Evolutionary conservation across 2,797 vertebrate genomes (phyloP), one percentile per base, ranked within the genome.

Genomic region (Hippocampus kuda): DNA sequence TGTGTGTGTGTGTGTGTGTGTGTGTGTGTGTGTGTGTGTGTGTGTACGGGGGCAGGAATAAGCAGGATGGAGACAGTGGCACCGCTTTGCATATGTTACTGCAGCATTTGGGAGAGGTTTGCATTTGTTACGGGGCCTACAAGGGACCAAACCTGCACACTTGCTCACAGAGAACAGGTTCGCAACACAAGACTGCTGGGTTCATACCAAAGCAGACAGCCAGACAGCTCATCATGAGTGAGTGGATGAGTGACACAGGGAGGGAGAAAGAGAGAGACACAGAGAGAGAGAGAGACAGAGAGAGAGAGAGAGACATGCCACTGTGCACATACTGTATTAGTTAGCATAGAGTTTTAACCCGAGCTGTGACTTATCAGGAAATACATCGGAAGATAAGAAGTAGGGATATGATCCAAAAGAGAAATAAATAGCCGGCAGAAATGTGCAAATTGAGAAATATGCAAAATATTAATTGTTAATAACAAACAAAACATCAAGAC

Each of bases 121-220:
- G 86, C 87, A 90, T 91, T 86, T 76, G 86, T 89, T 89, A 86
- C 81, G 75, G 81, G 82, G 86, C 72, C 81, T 82, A 77, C 87
- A 65, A 80, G 86, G 82, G 80, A 84, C 66, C 69, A 42, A 82
- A 76, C 77, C 79, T 68, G 79, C 74, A 79, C 78, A 81, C 82
- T 85, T 89, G 87, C 88, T 88, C 85, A 83, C 80, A 81, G 75
- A 74, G 74, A 86, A 77, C 84, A 88, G 83, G 81, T 74, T 77
- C 57, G 7, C 71, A 70, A 77, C 77, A 71, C 73, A 69, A 75
- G 74, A 81, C 74, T 65, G 72, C 71, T 69, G 75, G 72, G 81
- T 69, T 77, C 84, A 78, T 72, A 85, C 81, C 79, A 84, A 84
- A 82, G 81, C 83, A 85, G 87, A 85, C 80, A 83, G 49, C 63